phyloP scores from a whole-genome alignment of 2,888 invertebrate species.

The Meteorus cinctellus region DNA sequence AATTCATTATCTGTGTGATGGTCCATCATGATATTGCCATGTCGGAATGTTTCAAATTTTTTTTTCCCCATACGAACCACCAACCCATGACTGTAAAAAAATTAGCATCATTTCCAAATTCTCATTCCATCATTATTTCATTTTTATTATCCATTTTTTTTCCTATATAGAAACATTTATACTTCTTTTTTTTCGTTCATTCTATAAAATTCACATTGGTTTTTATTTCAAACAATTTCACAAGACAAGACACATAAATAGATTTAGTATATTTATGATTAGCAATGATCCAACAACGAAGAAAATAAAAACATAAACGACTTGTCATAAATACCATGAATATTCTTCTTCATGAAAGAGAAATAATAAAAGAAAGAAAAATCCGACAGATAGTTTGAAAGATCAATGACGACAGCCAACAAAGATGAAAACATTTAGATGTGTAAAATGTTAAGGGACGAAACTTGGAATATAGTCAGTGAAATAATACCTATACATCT shows the following conservation, averaged over 20 bases:
- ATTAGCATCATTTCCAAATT: conserved; percentile 22
- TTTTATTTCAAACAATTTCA: neutral
- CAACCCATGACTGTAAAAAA: conserved; percentile 17
- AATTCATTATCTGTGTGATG: conserved; percentile 34
- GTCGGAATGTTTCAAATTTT: neutral
- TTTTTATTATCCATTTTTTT: neutral
- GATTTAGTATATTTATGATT: conserved; percentile 6
- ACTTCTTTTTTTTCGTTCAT: neutral
- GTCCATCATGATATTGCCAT: conserved; percentile 27
- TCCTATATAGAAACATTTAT: neutral
- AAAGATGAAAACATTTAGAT: conserved; percentile 11
- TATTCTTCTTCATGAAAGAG: neutral
- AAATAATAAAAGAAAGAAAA: neutral
- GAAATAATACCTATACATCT: neutral
- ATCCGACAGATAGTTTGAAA: neutral
- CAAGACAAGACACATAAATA: conserved; percentile 6
- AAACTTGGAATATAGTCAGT: conserved; percentile 4
- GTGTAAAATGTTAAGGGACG: conserved; percentile 1
- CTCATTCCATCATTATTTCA: conserved; percentile 13
- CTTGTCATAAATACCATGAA: conserved; percentile 11
- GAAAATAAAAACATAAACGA: conserved; percentile 1
- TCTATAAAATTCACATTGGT: neutral
- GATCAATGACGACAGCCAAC: neutral
- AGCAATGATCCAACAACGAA: neutral
- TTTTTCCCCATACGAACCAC: neutral